Conservation (phyloP, 2,113 vertebrate species). For the Chaetops frenatus region DNA sequence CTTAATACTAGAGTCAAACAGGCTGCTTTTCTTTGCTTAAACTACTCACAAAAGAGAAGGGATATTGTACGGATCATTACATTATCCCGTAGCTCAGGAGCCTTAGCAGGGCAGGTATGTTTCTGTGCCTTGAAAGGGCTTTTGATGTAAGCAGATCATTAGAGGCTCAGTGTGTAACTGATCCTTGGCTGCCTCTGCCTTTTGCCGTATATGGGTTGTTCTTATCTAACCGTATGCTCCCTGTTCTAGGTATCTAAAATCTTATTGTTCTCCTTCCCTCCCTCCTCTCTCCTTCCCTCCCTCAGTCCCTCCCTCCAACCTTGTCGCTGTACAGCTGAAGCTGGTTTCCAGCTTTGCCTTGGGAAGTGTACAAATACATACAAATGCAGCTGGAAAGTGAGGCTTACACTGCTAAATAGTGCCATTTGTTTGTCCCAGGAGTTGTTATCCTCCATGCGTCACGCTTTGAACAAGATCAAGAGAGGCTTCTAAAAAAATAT, state of each 20-base stretch:
- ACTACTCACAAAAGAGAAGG: slow-evolving; percentile 79
- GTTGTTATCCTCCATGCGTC: neutral
- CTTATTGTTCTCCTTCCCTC: slow-evolving; percentile 13
- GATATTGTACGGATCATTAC: slow-evolving; percentile 80
- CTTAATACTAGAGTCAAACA: slow-evolving; percentile 76
- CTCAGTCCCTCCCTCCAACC: neutral
- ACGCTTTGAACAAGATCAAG: slow-evolving; percentile 42
- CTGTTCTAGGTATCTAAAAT: slow-evolving; percentile 48
- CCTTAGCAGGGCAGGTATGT: slow-evolving; percentile 81
- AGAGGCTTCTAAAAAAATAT: slow-evolving; percentile 33
- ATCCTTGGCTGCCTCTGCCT: slow-evolving; percentile 69
- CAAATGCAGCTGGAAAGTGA: neutral
- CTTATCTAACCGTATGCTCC: neutral
- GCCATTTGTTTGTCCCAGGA: neutral
- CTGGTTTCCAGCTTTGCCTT: slow-evolving; percentile 15
- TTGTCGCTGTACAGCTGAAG: neutral
- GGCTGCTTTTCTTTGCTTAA: slow-evolving; percentile 68
- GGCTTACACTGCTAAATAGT: neutral
- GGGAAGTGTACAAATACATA: neutral
- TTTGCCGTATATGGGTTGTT: slow-evolving; percentile 10
- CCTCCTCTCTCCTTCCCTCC: neutral
- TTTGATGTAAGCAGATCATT: slow-evolving; percentile 85
- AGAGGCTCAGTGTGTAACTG: slow-evolving; percentile 82
- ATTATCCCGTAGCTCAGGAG: slow-evolving; percentile 80
- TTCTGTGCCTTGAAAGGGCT: slow-evolving; percentile 75